These are phyloP conservation scores for Tragelaphus eurycerus DNA, from an alignment of 2,797 vertebrate genomes.

Conservation along the genomic window DNA sequence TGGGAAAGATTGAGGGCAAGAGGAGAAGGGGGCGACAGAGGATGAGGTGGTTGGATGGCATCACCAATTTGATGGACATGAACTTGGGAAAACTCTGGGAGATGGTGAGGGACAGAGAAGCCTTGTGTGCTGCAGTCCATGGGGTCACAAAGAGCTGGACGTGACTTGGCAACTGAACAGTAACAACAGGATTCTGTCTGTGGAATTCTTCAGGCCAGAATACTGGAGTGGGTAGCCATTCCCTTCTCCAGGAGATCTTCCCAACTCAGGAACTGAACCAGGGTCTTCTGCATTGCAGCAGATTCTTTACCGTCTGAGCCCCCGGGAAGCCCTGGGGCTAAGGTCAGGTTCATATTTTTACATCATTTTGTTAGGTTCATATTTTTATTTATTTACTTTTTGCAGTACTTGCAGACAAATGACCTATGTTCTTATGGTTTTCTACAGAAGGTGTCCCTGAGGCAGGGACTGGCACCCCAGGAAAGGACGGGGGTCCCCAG, in stretches of 20 bases:
- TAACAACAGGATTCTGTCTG: background rate
- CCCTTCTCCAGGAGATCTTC: background rate
- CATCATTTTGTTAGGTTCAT: conserved; percentile 82
- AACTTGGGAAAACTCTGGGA: background rate
- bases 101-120: background rate
- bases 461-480: conserved; percentile 84
- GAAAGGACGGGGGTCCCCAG: background rate
- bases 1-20: background rate
- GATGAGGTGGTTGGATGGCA: background rate
- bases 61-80: background rate
- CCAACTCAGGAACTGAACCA: background rate
- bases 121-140: background rate
- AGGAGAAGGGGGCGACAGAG: background rate
- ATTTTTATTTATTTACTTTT: conserved; percentile 85
- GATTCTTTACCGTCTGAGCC: background rate
- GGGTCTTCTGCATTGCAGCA: background rate
- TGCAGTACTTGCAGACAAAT: conserved; percentile 82
- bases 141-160: background rate
- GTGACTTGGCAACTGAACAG: background rate
- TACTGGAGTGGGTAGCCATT: background rate
- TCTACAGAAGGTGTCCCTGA: conserved; percentile 88
- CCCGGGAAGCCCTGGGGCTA: background rate
- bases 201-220: background rate
- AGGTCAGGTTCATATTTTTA: conserved; percentile 82
- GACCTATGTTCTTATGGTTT: conserved; percentile 86